phyloP scores from a whole-genome alignment of 2,888 invertebrate genomes.

The Caenorhabditis uteleia region DNA sequence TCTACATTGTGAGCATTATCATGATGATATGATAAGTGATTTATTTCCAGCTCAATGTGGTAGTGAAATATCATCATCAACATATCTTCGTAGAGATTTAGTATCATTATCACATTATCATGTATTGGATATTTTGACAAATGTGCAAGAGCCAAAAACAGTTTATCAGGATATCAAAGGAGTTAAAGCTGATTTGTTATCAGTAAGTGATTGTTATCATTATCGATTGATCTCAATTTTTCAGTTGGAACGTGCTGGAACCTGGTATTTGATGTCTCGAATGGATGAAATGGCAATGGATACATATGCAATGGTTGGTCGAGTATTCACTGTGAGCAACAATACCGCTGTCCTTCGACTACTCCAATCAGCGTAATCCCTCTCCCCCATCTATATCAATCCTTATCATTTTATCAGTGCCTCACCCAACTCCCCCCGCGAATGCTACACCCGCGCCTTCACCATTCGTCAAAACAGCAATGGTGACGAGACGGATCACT shows the following conservation, averaged over 20 bases:
- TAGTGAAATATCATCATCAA: constrained; percentile 45
- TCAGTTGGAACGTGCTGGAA: constrained; percentile 53
- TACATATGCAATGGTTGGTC: constrained; percentile 54
- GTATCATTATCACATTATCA: constrained; percentile 54
- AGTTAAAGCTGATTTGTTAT: constrained; percentile 46
- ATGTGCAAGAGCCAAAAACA: constrained; percentile 57
- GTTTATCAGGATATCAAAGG: constrained; percentile 41
- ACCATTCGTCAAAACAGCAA: constrained; percentile 39
- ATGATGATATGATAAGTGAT: neutral
- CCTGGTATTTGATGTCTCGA: constrained; percentile 54
- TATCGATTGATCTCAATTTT: constrained; percentile 5
- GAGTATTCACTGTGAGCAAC: constrained; percentile 41
- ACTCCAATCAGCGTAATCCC: constrained; percentile 54
- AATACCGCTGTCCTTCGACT: constrained; percentile 47
- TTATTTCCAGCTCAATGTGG: constrained; percentile 53
- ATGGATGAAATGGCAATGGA: constrained; percentile 56
- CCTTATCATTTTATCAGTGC: too few species aligned
- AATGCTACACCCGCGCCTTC: constrained; percentile 53
- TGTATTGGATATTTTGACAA: constrained; percentile 56
- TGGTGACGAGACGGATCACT: constrained; percentile 31
- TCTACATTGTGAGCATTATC: constrained; percentile 45
- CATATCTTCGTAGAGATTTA: constrained; percentile 48
- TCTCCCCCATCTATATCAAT: too few species aligned
- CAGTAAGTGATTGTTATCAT: constrained; percentile 26
- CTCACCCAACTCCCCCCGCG: constrained; percentile 43